Evolutionary conservation across 2,113 vertebrate genomes (phyloP).

Genomic region (Pluvialis apricaria): DNA sequence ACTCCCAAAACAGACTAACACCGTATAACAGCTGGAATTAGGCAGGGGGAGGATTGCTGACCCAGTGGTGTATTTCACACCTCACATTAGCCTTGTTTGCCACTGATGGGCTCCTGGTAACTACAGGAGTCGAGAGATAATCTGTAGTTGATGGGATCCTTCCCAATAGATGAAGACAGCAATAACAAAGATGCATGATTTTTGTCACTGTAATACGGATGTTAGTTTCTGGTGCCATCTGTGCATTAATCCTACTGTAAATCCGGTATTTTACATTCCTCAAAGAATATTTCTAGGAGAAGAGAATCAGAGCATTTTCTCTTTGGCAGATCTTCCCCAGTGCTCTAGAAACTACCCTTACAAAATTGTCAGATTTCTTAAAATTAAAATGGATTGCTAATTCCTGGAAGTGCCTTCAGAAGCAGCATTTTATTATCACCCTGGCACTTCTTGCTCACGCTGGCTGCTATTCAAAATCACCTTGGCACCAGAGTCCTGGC

Average conservation of each 20-base stretch:
- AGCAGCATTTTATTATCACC: conserved; percentile 35
- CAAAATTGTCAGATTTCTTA: conserved; percentile 30
- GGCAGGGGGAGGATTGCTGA: not conserved
- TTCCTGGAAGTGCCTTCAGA: conserved; percentile 15
- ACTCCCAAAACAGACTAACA: not conserved
- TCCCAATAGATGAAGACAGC: not conserved
- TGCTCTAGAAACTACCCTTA: not conserved
- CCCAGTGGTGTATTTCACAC: not conserved
- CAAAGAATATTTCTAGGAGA: not conserved
- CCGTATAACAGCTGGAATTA: not conserved
- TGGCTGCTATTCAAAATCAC: conserved; percentile 53
- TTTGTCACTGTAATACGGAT: not conserved
- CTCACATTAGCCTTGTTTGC: not conserved
- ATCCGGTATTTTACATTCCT: not conserved
- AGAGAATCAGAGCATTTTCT: not conserved
- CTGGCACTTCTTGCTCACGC: not conserved
- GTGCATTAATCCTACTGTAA: not conserved
- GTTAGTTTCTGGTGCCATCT: not conserved
- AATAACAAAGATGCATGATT: not conserved
- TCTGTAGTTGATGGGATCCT: not conserved
- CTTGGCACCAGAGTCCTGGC: conserved; percentile 44
- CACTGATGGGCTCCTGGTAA: not conserved
- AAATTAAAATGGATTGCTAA: conserved; percentile 25
- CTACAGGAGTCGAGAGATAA: not conserved
- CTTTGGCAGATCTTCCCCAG: not conserved